phyloP scores from a whole-genome alignment of 2,888 invertebrate species.

The Nomada ferruginata region DNA sequence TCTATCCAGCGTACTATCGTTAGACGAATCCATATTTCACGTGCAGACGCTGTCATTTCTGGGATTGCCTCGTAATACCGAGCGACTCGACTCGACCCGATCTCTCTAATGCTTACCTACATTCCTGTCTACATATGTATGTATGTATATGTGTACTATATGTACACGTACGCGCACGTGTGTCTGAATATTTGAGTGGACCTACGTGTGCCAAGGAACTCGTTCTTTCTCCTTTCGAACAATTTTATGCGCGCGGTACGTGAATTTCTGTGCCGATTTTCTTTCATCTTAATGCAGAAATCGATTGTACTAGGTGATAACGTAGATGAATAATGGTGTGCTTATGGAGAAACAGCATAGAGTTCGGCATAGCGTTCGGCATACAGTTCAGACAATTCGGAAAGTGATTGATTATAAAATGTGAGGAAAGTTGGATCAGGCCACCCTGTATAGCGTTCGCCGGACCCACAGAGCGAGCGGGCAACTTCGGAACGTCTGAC shows the following conservation, averaged over 20 bases:
- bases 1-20: conserved; percentile 25
- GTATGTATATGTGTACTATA: too few relatives aligned
- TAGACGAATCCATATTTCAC: conserved; percentile 60
- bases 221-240: conserved; percentile 41
- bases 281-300: conserved; percentile 53
- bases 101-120: conserved; percentile 27
- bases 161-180: too few relatives aligned
- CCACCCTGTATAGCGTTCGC: conserved; percentile 70
- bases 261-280: conserved; percentile 59
- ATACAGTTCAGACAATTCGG: neutral
- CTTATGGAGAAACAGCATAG: neutral
- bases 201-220: conserved; percentile 21
- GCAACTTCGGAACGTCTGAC: conserved; percentile 81
- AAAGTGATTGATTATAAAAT: neutral
- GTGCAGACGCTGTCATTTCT: conserved; percentile 49
- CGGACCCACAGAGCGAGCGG: conserved; percentile 77
- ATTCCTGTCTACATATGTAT: too few relatives aligned
- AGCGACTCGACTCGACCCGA: conserved; percentile 40
- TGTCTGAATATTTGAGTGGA: neutral
- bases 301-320: neutral
- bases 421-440: conserved; percentile 16
- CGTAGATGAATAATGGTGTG: neutral
- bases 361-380: neutral
- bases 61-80: conserved; percentile 32
- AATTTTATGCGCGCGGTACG: conserved; percentile 54